Evolutionary conservation across 2,888 invertebrate species (phyloP).

Genomic region (Arrhopalites spinosus): DNA sequence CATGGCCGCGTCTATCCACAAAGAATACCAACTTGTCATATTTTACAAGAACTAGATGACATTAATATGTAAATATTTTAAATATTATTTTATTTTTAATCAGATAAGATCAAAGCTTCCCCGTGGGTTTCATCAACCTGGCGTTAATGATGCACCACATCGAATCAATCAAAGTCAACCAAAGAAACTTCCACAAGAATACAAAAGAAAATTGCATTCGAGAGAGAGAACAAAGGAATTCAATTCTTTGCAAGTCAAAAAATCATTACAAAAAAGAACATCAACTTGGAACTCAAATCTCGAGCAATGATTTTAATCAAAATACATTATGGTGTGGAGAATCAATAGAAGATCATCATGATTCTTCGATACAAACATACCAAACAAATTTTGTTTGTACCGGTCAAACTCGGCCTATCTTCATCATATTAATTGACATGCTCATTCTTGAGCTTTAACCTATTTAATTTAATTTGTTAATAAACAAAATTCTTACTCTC

Average conservation of each 20-base stretch:
- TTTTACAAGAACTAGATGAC: no score
- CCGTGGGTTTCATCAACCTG: not conserved
- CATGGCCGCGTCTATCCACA: no score
- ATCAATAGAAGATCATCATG: not conserved
- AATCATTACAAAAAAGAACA: not conserved
- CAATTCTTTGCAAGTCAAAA: not conserved
- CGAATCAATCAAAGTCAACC: not conserved
- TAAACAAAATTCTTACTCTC: no score
- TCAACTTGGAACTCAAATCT: not conserved
- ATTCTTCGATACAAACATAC: not conserved
- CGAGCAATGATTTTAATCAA: not conserved
- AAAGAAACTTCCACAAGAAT: not conserved
- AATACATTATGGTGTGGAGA: not conserved
- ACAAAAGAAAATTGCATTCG: not conserved
- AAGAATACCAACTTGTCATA: no score
- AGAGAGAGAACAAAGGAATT: not conserved
- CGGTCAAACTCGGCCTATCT: not conserved
- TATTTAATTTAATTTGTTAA: no score
- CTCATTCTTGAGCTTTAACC: not conserved
- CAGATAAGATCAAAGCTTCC: slow-evolving; percentile 7
- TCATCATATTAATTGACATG: not conserved
- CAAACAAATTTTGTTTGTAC: not conserved
- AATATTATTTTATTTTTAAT: not conserved
- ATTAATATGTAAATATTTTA: no score
- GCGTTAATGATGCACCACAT: not conserved